phyloP scores from a whole-genome alignment of 2,888 invertebrate genomes.

The Andrena praecox region DNA sequence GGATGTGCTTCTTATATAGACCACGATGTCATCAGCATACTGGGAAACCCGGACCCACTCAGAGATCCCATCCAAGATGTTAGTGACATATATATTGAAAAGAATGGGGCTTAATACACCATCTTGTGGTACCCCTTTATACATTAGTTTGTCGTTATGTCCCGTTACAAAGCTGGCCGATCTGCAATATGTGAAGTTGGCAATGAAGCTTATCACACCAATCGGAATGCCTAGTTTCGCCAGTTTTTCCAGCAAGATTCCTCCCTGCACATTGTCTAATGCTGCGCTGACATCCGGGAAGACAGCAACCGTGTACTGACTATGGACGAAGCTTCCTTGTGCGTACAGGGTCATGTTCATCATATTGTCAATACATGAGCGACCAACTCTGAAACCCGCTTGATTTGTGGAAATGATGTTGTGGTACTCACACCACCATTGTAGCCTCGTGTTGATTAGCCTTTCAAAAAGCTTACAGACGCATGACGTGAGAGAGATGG shows the following conservation, averaged over 20 bases:
- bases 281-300: slow-evolving; percentile 21
- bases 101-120: slow-evolving; percentile 7
- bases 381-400: slow-evolving; percentile 12
- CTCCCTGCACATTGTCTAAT: slow-evolving; percentile 13
- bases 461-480: slow-evolving; percentile 21
- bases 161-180: background rate
- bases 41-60: background rate
- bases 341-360: background rate
- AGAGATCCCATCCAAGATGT: background rate
- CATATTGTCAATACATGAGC: slow-evolving; percentile 20
- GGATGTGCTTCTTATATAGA: background rate
- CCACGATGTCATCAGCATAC: slow-evolving; percentile 21
- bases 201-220: background rate
- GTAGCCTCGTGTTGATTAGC: background rate
- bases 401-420: background rate
- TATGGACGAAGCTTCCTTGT: background rate
- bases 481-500: slow-evolving; percentile 9
- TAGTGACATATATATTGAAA: background rate
- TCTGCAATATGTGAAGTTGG: background rate
- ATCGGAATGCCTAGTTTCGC: background rate
- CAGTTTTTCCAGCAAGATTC: background rate
- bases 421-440: slow-evolving; percentile 10
- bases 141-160: background rate
- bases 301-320: background rate
- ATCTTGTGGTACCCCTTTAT: slow-evolving; percentile 22